These are phyloP conservation scores for Buathra laborator DNA, from an alignment of 2,888 invertebrate genomes.

Conservation along the genomic window DNA sequence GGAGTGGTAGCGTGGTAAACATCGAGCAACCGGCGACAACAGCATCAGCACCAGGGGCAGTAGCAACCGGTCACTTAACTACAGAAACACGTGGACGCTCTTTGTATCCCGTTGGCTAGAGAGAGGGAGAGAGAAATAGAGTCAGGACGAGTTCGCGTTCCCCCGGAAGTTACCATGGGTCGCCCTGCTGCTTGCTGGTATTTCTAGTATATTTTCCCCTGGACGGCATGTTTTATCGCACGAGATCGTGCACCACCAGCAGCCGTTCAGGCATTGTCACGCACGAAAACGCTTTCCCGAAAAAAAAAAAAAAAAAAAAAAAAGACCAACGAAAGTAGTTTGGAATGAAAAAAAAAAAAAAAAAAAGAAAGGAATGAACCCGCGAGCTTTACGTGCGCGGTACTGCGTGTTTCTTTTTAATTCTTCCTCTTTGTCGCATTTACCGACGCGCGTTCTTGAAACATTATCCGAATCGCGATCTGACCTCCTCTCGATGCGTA, in stretches of 20 bases:
- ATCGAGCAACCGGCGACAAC: slow-evolving; percentile 47
- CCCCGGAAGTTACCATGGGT: slow-evolving; percentile 37
- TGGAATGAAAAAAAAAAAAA: neutral
- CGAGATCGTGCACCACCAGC: slow-evolving; percentile 29
- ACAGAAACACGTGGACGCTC: slow-evolving; percentile 68
- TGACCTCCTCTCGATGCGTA: neutral
- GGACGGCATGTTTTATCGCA: slow-evolving; percentile 47
- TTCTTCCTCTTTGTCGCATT: slow-evolving; percentile 15
- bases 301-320: slow-evolving; percentile 26
- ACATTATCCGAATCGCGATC: slow-evolving; percentile 27
- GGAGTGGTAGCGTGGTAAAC: slow-evolving; percentile 56
- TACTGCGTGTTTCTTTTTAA: slow-evolving; percentile 5
- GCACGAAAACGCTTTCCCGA: slow-evolving; percentile 51
- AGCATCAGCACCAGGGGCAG: slow-evolving; percentile 21
- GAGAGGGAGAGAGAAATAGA: neutral
- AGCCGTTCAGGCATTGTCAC: slow-evolving; percentile 33
- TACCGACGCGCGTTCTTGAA: neutral
- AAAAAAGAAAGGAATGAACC: neutral
- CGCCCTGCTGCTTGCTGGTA: slow-evolving; percentile 29
- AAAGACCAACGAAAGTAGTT: slow-evolving; percentile 5
- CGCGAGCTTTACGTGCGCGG: slow-evolving; percentile 2
- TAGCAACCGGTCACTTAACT: slow-evolving; percentile 38
- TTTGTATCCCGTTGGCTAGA: slow-evolving; percentile 56
- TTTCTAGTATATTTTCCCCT: slow-evolving; percentile 16
- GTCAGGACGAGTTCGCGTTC: slow-evolving; percentile 43